phyloP scores from a whole-genome alignment of 2,888 invertebrate species.

The Trissoscelio sp. region DNA sequence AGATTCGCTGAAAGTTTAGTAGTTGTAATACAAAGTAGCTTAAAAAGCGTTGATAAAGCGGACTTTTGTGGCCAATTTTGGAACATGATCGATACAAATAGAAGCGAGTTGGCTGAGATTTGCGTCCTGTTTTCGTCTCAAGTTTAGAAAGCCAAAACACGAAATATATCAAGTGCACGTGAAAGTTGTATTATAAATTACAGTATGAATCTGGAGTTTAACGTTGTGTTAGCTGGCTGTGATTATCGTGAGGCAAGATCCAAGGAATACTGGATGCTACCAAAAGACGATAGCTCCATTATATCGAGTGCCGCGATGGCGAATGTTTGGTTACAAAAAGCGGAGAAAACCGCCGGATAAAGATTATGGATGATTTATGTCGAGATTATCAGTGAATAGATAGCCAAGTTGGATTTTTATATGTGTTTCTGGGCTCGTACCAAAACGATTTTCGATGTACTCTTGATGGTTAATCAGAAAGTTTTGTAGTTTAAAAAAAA shows the following conservation, averaged over 20 bases:
- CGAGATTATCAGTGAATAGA: slow-evolving; percentile 12
- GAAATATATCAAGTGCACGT: slow-evolving; percentile 46
- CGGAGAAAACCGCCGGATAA: slow-evolving; percentile 2
- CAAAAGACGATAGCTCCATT: slow-evolving; percentile 41
- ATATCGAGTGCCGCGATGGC: slow-evolving; percentile 18
- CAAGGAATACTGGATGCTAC: slow-evolving; percentile 16
- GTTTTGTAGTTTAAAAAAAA: not conserved
- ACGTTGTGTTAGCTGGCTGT: slow-evolving; percentile 8
- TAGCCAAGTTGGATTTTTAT: not conserved
- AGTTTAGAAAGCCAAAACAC: slow-evolving; percentile 37
- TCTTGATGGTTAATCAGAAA: not conserved
- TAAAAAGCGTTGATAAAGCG: not conserved
- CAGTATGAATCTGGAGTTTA: slow-evolving; percentile 38
- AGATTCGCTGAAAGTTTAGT: too few relatives aligned
- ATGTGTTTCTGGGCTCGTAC: not conserved
- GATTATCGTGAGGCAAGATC: slow-evolving; percentile 41
- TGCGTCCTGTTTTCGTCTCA: slow-evolving; percentile 22
- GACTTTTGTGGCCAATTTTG: slow-evolving; percentile 16
- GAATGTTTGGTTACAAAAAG: slow-evolving; percentile 30
- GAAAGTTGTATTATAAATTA: slow-evolving; percentile 45
- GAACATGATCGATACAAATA: slow-evolving; percentile 26
- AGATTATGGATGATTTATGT: slow-evolving; percentile 41
- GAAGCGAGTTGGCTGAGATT: slow-evolving; percentile 5
- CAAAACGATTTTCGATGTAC: not conserved
- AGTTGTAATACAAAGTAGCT: not conserved